These are phyloP conservation scores for Athetis lepigone DNA, from an alignment of 2,888 invertebrate species.

Conservation along the genomic window DNA sequence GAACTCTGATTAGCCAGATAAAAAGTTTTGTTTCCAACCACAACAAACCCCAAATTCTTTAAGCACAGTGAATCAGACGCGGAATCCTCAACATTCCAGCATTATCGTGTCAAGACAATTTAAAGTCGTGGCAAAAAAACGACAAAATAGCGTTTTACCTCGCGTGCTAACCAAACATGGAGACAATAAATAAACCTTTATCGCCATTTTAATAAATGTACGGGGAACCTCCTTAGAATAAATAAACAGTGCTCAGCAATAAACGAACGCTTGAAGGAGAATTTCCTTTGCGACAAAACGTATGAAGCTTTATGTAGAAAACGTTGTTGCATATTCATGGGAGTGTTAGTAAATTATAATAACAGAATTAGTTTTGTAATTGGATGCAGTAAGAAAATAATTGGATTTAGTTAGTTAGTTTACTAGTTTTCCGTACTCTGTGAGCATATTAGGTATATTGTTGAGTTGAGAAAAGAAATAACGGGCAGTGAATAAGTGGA, in stretches of 20 bases:
- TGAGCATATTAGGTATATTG: neutral
- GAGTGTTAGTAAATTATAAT: conserved; percentile 42
- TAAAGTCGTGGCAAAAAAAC: conserved; percentile 64
- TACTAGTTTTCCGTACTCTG: conserved; percentile 6
- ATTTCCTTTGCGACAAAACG: conserved; percentile 65
- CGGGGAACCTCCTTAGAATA: conserved; percentile 82
- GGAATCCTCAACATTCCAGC: conserved; percentile 58
- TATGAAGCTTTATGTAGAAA: conserved; percentile 73
- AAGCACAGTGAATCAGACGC: conserved; percentile 52
- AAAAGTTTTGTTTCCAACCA: conserved; percentile 8
- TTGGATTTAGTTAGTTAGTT: conserved; percentile 21
- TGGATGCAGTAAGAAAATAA: conserved; percentile 35
- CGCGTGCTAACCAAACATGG: conserved; percentile 83
- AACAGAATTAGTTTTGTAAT: conserved; percentile 45
- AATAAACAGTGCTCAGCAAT: conserved; percentile 80
- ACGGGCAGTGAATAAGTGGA: too few species aligned
- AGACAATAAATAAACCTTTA: conserved; percentile 88
- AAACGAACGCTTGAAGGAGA: conserved; percentile 64
- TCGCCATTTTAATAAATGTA: conserved; percentile 89
- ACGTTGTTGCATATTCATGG: conserved; percentile 59
- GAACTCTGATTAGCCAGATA: conserved; percentile 5
- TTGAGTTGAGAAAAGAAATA: neutral
- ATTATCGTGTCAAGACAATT: conserved; percentile 68
- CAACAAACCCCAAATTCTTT: conserved; percentile 44
- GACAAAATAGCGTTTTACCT: conserved; percentile 68